Base-by-base conservation (phyloP, 2,888 invertebrate genomes). In the Leucophora obtusa region DNA sequence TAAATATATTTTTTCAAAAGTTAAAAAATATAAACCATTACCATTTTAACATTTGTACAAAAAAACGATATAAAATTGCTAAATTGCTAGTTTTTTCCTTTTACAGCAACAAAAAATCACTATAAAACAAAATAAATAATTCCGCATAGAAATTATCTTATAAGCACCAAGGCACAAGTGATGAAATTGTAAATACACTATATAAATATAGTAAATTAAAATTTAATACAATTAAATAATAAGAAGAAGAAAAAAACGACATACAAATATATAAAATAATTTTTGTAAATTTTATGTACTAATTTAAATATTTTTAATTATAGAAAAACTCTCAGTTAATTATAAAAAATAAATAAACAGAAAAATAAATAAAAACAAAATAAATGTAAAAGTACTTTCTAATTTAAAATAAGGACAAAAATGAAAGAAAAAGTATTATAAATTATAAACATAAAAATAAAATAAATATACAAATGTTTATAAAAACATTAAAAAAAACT, bases 401-500 rank as follows among this genome's bases (percentile, higher is more conserved):
- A 79, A 76, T 83, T 82, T 84, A 77, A 77, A 53, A 62, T 75
- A 82, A 81, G 72, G 69, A 80, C 59, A 78, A 83, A 75, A 77
- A 82, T 68, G 71, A 60, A 72, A 78, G 71, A 60, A 78, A 73
- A 83, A 82, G 78, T 79, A 83, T 83, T 83, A 82, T 83, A 85
- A 83, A 84, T 80, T 83, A 79, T 83, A 82, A 74, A 77, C 47
- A 78, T 73, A 58, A 75, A 33, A 60, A 28, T 53, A 68, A 80
- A 74, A 59, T 75, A 71, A 74, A 73, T 53, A 73, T 72, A 70
- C 70, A 80, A 81, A 76, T 75, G 73, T 81, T 81, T 79, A 76
- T 72, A 76, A 56, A 83, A 84, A 83, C 82, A 78, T 60, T 59
- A 82, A 73, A 63, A 70, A 73, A 68, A 77, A 80, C n/a, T n/a